Conservation (phyloP, 2,797 vertebrate genomes). For the Varecia variegata region DNA sequence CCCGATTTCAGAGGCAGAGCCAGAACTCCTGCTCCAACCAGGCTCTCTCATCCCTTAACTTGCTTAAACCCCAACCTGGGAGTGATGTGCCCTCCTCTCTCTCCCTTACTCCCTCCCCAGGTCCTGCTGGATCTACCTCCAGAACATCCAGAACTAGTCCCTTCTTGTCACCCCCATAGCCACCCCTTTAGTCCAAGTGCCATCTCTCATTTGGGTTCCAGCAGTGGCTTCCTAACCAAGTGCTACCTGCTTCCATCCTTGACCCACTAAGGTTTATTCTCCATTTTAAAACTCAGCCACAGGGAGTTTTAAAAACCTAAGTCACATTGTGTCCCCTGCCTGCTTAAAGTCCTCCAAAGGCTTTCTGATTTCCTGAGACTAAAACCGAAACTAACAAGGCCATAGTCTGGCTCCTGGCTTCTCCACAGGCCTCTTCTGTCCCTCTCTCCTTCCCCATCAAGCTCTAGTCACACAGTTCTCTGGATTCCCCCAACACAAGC, state of each 20-base stretch:
- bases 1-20: background rate
- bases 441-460: background rate
- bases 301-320: background rate
- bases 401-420: background rate
- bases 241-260: background rate
- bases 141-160: background rate
- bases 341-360: background rate
- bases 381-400: background rate
- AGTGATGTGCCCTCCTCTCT: background rate
- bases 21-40: background rate
- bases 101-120: background rate
- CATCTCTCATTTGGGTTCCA: background rate
- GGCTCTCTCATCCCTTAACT: background rate
- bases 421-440: background rate
- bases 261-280: background rate
- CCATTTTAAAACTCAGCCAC: background rate
- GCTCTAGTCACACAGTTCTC: background rate
- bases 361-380: background rate
- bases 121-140: background rate
- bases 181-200: background rate
- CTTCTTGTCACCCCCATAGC: background rate
- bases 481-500: background rate
- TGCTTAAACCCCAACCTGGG: background rate
- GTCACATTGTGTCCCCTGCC: background rate
- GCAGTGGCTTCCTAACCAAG: background rate